Base-by-base conservation (phyloP, 2,113 vertebrate species). In the Heptranchias perlo region DNA sequence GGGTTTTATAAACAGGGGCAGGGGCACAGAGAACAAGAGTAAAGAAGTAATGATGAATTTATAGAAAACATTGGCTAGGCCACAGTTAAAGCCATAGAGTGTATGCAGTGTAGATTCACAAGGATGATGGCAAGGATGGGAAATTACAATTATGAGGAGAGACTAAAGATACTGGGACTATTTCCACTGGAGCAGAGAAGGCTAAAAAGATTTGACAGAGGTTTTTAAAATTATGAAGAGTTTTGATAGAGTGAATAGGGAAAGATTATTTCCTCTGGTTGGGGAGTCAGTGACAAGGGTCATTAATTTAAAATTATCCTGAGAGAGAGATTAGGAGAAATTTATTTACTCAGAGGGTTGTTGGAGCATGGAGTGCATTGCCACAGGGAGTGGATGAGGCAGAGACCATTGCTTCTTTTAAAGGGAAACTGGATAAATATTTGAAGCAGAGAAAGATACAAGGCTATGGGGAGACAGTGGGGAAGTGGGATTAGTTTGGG, bases 241-340 rank as follows among this genome's bases (percentile, higher is more conserved):
- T 91, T 58, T n/a, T 76, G 69, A 58, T 31, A 58, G 52, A 58
- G 54, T 35, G 28, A 58, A 58, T 7, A 58, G 28, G 87, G 84
- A 39, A 14, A 58, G 31, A 58, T 91, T 13, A 54, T 91, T 91
- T 58, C 49, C 49, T 52, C 49, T 58, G 52, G 49, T 58, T 91
- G 87, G 87, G 31, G 25, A 35, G 52, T 35, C 31, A 89, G 87
- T 58, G 87, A 89, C 52, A 89, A 89, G 8, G 31, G 49, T 4
- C 35, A n/a, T 92, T 92, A 14, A 4, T 92, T 92, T 92, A n/a
- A 89, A 89, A 92, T 61, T n/a, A 92, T 61, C 44, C n/a, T 82
- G n/a, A 18, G 76, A 44, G n/a, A 39, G 76, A 82, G 58, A 58
- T 58, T 58, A 58, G 58, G n/a, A 82, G n/a, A 44, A 11, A 35